Evolutionary conservation across 2,113 vertebrate genomes (phyloP).

Genomic region (Ammospiza caudacuta): DNA sequence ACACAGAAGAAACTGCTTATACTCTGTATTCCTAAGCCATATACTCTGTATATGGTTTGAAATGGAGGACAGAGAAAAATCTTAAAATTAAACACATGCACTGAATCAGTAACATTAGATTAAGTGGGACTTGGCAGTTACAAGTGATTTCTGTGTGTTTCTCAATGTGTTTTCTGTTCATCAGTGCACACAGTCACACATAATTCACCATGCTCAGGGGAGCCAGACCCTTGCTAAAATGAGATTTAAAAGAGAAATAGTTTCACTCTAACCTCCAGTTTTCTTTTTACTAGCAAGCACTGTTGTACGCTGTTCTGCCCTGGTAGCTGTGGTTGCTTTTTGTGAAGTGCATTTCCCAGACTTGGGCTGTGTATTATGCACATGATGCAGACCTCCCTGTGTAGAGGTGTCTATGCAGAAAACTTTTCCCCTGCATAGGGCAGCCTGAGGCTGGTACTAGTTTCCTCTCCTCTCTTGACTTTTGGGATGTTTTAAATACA

Average conservation of each 20-base stretch:
- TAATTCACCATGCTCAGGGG: not conserved
- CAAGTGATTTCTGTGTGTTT: not conserved
- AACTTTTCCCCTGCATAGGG: accelerated
- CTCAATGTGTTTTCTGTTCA: not conserved
- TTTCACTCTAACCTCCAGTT: not conserved
- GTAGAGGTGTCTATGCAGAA: not conserved
- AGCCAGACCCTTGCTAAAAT: not conserved
- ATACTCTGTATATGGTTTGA: not conserved
- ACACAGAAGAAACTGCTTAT: not conserved
- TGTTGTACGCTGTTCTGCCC: not conserved
- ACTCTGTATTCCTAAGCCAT: not conserved
- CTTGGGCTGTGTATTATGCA: not conserved
- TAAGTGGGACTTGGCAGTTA: not conserved
- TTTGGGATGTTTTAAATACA: not conserved
- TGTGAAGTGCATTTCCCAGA: not conserved
- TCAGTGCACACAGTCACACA: not conserved
- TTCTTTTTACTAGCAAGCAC: not conserved
- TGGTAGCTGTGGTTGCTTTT: not conserved
- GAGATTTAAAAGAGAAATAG: not conserved
- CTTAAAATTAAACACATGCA: not conserved
- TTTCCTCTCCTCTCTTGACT: not conserved
- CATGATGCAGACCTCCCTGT: not conserved
- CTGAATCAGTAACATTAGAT: no score
- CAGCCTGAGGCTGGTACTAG: not conserved
- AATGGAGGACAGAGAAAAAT: not conserved